Evolutionary conservation across 2,113 vertebrate genomes (phyloP), one percentile per base, ranked within the genome.

Genomic region (Syngnathus floridae): DNA sequence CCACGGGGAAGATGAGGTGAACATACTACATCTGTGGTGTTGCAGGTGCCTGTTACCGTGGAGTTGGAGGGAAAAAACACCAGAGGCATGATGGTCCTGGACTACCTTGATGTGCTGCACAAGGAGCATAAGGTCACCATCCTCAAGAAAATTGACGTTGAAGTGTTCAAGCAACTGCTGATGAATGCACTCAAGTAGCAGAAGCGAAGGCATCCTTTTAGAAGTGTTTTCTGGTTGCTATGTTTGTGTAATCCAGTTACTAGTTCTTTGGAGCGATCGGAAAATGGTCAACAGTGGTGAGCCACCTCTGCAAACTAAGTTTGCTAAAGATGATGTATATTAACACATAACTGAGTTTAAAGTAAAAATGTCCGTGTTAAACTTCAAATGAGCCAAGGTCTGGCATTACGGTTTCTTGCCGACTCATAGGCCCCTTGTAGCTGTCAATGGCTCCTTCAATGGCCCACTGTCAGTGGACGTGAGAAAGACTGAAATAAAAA

Each of bases 1-100:
- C 11, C 22, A 26, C 4, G 3, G 22, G 21, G 26, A 54, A 26
- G 31, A 35, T 5, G 13, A 43, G 38, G 22, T 22, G n/a, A 64
- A 38, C 31, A 49, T 49, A 41, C 40, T 31, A 31, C 26, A 3
- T 31, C 26, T 31, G 46, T 35, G 2, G 1, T 54, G 3, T 54
- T 37, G 5, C 60, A 85, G 83, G 73, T 86, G 4, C 78, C 79
- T 0, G 84, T 90, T 14, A 83, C 78, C 0, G 88, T 91, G 73
- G 91, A 91, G 76, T 40, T 90, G 13, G 46, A 65, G 7, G 90
- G 88, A 0, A 80, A 22, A 2, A 31, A 83, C 65, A 87, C 87
- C 12, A 70, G 88, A 31, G 89, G 86, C 65, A 89, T 91, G 88
- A 89, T 91, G 90, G 82, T 90, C 26, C 48, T 92, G 67, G 90